These are phyloP conservation scores for Allygus modestus DNA, from an alignment of 2,888 invertebrate species.

Conservation along the genomic window DNA sequence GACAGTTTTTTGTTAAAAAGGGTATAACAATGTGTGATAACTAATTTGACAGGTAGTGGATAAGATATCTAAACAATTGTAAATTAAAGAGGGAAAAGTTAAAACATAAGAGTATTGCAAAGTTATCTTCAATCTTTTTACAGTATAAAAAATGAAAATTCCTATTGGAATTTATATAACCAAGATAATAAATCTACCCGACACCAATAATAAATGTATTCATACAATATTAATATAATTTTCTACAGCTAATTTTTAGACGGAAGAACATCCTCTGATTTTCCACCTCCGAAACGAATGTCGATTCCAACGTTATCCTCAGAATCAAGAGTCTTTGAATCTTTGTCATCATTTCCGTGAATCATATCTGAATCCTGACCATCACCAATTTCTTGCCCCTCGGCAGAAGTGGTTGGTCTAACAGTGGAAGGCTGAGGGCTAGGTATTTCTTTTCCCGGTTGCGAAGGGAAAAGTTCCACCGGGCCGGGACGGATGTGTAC, in stretches of 20 bases:
- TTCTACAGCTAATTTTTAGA: background rate
- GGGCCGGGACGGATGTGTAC: background rate
- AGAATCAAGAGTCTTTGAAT: background rate
- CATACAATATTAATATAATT: background rate
- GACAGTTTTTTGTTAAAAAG: too few relatives aligned
- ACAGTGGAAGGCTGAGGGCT: background rate
- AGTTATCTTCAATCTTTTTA: too few relatives aligned
- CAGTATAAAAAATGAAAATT: too few relatives aligned
- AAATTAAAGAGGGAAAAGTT: too few relatives aligned
- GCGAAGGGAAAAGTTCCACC: background rate
- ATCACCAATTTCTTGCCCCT: background rate
- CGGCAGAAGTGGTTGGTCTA: background rate
- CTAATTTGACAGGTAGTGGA: too few relatives aligned
- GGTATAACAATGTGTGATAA: too few relatives aligned
- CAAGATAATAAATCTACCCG: too few relatives aligned
- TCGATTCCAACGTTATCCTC: conserved; percentile 1
- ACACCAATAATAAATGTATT: background rate
- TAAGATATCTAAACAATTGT: too few relatives aligned
- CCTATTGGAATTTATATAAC: too few relatives aligned
- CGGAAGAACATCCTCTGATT: background rate
- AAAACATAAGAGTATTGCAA: too few relatives aligned
- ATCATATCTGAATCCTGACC: background rate
- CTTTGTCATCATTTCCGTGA: background rate
- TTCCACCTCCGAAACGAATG: background rate
- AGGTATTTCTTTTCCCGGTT: background rate